Evolutionary conservation across 1,140 invertebrate genomes (phyloP), one percentile per base, ranked within the genome.

Genomic region (Calosoma granatense): DNA sequence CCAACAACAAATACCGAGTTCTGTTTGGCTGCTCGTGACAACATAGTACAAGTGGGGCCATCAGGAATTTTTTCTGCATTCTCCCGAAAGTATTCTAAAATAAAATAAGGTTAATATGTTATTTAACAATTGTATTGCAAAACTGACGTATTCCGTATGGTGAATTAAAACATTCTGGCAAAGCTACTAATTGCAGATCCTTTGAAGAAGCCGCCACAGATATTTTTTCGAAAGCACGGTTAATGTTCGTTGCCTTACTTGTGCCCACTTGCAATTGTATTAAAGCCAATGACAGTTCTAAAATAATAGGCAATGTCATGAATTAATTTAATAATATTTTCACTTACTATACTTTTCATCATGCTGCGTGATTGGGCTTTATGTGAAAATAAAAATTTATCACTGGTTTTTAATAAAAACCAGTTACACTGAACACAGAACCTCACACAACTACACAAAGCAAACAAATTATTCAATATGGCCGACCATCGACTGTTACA

Each of bases 141-240:
- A n/a, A n/a, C n/a, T n/a, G n/a, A n/a, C n/a, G 85, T 79, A 89
- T 90, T 59, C 93, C 93, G 75, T 96, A 97, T 0, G 93, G 92
- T 22, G 87, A 92, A 74, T 96, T 97, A 65, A 96, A 97, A 67
- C 92, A 96, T 77, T 97, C 93, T 0, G 93, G 92, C 12, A 97
- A 68, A 0, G 83, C 83, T 14, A 96, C 78, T 20, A 97, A 65
- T 39, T 88, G 78, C 0, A 91, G 89, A 15, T 87, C 83, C 54
- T 82, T 76, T 57, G 41, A 11, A 3, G 81, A 67, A 64, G 86
- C 87, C 1, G 90, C 92, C 56, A 82, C 75, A 62, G 83, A 76
- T 54, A 97, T 88, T 53, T 86, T 78, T 47, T 77, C 77, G 1
- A 84, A 68, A 11, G 90, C 91, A 63, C 80, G 78, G 20, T 76